Base-by-base conservation (phyloP, 2,113 vertebrate genomes). In the Parotia lawesii region DNA sequence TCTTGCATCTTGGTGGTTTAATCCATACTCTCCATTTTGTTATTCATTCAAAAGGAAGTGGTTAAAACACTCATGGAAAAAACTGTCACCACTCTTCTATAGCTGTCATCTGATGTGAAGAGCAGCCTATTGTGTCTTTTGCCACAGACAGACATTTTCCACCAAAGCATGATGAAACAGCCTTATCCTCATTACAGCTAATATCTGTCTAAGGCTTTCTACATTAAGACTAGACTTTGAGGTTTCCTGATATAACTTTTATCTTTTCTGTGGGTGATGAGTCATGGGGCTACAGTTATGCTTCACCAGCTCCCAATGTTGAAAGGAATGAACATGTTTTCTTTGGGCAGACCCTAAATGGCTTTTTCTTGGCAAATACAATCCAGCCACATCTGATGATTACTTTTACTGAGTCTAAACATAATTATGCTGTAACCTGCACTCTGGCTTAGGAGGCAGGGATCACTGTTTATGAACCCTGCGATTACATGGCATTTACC, bases 281-380 rank as follows among this genome's bases (percentile, higher is more conserved):
- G 58, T 80, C 47, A 29, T 38, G n/a, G 28, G 42, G 24, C 42
- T 91, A 27, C 29, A 89, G 33, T 73, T 76, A 37, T 29, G 57
- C 50, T 85, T 75, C 69, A 48, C 44, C 57, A 88, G 35, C 23
- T 76, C 51, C 27, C 18, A 14, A 44, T 60, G 28, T 54, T 79
- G 58, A 82, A 94, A 76, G 33, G 35, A 70, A 70, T 50, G 8
- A 66, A 17, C 33, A 8, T 66, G 42, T 87, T 94, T 90, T 79
- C 70, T 95, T 91, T 78, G 48, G 61, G 35, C 70, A 94, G 71
- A 90, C 73, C 27, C 40, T 65, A 75, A 95, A 86, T 90, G 64
- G 16, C n/a, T 89, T 95, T 94, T 89, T 87, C 64, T 71, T 96
- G 91, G 85, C 57, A 80, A 80, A 87, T 93, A 47, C 64, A 62